Conservation (phyloP, 2,888 invertebrate species). For the Epirrhoe alternata region DNA sequence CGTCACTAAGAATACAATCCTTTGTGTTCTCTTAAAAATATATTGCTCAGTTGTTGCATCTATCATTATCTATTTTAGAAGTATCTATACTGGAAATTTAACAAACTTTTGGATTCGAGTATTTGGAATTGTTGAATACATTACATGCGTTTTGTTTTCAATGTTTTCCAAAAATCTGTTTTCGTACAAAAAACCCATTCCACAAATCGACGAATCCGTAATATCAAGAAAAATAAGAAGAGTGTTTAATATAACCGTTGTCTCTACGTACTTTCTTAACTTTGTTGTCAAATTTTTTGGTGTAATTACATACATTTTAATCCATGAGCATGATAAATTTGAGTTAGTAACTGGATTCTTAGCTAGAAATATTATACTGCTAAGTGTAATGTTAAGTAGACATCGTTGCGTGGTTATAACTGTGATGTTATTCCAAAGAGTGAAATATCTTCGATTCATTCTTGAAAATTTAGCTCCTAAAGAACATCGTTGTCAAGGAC, state of each 20-base stretch:
- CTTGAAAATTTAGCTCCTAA: not conserved
- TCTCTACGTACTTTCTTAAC: not conserved
- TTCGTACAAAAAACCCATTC: not conserved
- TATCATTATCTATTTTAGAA: not conserved
- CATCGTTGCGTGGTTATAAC: not conserved
- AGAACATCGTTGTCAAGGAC: not conserved
- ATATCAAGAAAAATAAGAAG: not conserved
- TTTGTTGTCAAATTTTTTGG: not conserved
- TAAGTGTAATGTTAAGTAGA: not conserved
- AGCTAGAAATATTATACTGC: not conserved
- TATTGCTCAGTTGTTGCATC: too few relatives aligned
- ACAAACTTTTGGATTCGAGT: not conserved
- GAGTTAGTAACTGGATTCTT: not conserved
- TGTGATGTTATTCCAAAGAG: not conserved
- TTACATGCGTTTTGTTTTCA: not conserved
- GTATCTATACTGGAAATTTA: not conserved
- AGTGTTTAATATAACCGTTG: not conserved
- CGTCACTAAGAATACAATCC: not conserved
- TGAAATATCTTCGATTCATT: not conserved
- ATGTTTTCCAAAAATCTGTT: not conserved
- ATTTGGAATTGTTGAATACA: not conserved
- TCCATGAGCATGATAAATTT: not conserved
- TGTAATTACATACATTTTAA: not conserved
- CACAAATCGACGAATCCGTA: not conserved
- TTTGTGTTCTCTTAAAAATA: not conserved